A percentile compares a stretch with the other conserved stretches of the same genome.
Evolutionary conservation across 2,797 vertebrate species (phyloP).

Genomic region (Streptopelia turtur): DNA sequence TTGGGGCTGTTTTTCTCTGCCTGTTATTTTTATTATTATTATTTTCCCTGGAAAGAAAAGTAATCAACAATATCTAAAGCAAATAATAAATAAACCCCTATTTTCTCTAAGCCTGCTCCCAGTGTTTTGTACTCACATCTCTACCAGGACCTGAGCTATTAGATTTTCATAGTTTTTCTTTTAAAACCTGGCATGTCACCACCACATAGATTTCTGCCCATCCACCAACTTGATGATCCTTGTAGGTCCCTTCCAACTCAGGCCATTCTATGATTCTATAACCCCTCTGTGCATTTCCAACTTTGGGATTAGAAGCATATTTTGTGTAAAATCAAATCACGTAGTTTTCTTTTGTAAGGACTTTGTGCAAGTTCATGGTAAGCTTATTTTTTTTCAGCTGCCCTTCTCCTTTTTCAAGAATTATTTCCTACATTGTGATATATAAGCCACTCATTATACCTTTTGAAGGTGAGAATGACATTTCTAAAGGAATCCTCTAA

Average conservation of each 20-base stretch:
- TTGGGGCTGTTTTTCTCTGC: background rate
- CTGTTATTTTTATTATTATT: too few species aligned
- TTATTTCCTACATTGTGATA: background rate
- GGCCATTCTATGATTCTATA: background rate
- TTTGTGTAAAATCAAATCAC: background rate
- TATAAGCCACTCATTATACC: background rate
- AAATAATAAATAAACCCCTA: background rate
- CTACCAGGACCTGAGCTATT: background rate
- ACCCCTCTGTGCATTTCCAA: background rate
- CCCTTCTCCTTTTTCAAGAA: background rate
- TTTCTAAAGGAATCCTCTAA: background rate
- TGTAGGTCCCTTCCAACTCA: too few species aligned
- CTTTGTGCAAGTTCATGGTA: background rate
- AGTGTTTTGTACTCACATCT: fast-evolving
- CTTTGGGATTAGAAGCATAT: background rate
- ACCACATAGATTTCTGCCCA: background rate
- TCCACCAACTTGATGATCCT: background rate
- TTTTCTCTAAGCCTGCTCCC: background rate
- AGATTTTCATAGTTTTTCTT: too few species aligned
- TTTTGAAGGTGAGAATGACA: background rate
- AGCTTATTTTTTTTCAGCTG: background rate
- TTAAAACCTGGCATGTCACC: background rate
- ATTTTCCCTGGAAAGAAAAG: background rate
- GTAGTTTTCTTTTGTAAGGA: background rate
- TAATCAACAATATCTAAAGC: background rate